Evolutionary conservation across 1,140 invertebrate genomes (phyloP).

Genomic region (Brevipalpus yothersi): DNA sequence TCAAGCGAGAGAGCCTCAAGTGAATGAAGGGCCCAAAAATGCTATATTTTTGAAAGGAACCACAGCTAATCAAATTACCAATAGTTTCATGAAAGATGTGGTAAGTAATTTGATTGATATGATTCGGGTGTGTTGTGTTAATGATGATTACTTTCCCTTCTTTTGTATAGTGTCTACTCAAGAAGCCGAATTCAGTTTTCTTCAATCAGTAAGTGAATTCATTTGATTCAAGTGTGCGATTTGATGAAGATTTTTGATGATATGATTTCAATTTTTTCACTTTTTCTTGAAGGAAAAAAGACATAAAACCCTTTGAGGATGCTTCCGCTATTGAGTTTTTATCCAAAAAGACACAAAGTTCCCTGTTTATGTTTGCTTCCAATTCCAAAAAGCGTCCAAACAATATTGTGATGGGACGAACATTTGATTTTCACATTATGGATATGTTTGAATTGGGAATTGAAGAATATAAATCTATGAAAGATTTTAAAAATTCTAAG

Average conservation of each 20-base stretch:
- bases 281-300: slow-evolving; percentile 33
- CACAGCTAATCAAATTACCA: slow-evolving; percentile 47
- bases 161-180: background rate
- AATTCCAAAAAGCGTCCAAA: slow-evolving; percentile 82
- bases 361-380: slow-evolving; percentile 69
- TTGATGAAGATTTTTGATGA: background rate
- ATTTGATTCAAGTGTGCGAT: background rate
- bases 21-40: slow-evolving; percentile 65
- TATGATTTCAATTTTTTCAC: background rate
- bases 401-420: slow-evolving; percentile 59
- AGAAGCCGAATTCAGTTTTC: slow-evolving; percentile 20
- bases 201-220: background rate
- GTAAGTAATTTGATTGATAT: background rate
- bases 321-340: slow-evolving; percentile 46
- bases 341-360: slow-evolving; percentile 55
- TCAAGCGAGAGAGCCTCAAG: slow-evolving; percentile 51
- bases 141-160: too few species aligned
- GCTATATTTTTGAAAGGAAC: slow-evolving; percentile 59
- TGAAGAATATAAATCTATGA: slow-evolving; percentile 47
- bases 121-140: background rate
- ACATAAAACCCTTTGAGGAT: slow-evolving; percentile 65
- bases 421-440: slow-evolving; percentile 63
- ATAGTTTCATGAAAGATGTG: slow-evolving; percentile 24
- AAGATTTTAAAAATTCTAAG: slow-evolving; percentile 54
- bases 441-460: slow-evolving; percentile 93